These are phyloP conservation scores for Drosophila athabasca DNA, from an alignment of 1,140 invertebrate genomes.

Conservation along the genomic window DNA sequence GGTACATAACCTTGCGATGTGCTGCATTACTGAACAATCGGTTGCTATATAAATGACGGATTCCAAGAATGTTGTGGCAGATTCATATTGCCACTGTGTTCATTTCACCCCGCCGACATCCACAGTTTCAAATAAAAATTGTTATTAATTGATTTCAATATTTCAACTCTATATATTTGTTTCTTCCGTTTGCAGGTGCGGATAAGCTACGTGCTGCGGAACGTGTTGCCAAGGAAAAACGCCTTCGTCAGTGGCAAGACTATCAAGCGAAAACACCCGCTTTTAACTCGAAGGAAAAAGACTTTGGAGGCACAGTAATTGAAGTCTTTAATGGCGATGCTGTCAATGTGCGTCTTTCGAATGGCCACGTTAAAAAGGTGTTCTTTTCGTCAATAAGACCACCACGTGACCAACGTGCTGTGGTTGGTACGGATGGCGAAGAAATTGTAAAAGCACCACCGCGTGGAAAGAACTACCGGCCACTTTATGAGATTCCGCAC, in stretches of 20 bases:
- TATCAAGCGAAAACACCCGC: conserved; percentile 88
- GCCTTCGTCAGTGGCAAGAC: conserved; percentile 94
- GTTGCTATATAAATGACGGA: conserved; percentile 77
- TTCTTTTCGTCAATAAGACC: conserved; percentile 98
- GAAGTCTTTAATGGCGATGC: conserved; percentile 98
- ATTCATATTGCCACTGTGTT: conserved; percentile 47
- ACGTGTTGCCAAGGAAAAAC: conserved; percentile 93
- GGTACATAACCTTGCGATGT: conserved; percentile 46
- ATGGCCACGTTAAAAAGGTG: conserved; percentile 94
- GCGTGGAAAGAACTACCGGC: conserved; percentile 88
- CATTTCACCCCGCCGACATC: conserved; percentile 83
- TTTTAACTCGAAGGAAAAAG: conserved; percentile 91
- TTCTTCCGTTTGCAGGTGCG: conserved; percentile 85
- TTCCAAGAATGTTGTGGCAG: conserved; percentile 72
- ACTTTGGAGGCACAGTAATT: conserved; percentile 93
- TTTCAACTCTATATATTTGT: neutral
- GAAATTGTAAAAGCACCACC: conserved; percentile 86
- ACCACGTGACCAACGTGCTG: conserved; percentile 88
- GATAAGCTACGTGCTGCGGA: conserved; percentile 94
- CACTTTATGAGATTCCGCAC: conserved; percentile 98
- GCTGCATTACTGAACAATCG: conserved; percentile 26
- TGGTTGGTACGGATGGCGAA: conserved; percentile 83
- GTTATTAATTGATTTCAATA: neutral
- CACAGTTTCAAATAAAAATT: neutral
- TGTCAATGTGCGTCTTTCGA: conserved; percentile 91